phyloP scores from a whole-genome alignment of 2,888 invertebrate species.

The Euphydryas editha region DNA sequence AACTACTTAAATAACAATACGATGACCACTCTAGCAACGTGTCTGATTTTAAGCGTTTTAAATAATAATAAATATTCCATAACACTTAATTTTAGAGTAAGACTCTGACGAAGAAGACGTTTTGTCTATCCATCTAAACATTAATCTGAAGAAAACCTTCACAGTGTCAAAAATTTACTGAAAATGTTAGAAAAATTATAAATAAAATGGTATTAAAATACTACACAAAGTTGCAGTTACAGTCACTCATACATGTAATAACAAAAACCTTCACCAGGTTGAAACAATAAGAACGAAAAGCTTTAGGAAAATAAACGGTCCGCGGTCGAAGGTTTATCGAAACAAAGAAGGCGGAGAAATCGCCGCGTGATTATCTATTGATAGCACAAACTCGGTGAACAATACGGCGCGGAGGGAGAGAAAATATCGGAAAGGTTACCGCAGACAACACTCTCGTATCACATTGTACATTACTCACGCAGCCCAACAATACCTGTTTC shows the following conservation, averaged over 20 bases:
- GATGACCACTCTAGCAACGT: too few relatives aligned
- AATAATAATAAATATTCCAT: too few relatives aligned
- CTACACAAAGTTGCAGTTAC: background rate
- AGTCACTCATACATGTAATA: background rate
- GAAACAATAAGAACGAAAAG: constrained; percentile 4
- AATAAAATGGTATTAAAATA: too few relatives aligned
- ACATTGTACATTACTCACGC: background rate
- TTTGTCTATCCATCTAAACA: too few relatives aligned
- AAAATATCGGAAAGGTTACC: background rate
- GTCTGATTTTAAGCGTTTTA: too few relatives aligned
- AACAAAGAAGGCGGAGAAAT: constrained; percentile 16
- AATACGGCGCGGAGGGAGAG: constrained; percentile 1
- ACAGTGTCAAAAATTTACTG: too few relatives aligned
- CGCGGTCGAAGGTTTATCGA: constrained; percentile 10
- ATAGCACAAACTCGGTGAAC: constrained; percentile 7
- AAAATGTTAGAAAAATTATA: too few relatives aligned
- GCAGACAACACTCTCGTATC: background rate
- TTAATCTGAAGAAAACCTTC: too few relatives aligned
- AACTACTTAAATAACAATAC: too few relatives aligned
- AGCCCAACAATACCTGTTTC: too few relatives aligned
- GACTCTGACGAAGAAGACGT: too few relatives aligned
- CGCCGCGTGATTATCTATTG: constrained; percentile 16
- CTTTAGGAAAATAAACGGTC: background rate
- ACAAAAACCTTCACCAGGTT: background rate
- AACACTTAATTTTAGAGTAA: too few relatives aligned